These are phyloP conservation scores for Plutomurus gul DNA, from an alignment of 1,140 invertebrate species.

Conservation along the genomic window DNA sequence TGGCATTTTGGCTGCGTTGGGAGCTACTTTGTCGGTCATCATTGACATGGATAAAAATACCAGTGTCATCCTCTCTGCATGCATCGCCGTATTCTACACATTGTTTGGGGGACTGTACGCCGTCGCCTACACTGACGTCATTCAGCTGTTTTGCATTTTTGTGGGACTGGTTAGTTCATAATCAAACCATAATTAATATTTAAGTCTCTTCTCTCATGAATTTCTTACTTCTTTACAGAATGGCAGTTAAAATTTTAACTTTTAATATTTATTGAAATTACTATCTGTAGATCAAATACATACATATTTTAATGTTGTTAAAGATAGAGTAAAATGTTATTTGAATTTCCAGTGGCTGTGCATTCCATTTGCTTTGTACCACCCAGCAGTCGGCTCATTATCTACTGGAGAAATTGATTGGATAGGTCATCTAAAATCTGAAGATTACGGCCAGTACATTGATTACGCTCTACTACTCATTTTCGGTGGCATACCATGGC, in stretches of 20 bases:
- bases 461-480: conserved; percentile 73
- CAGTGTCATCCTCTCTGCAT: conserved; percentile 69
- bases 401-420: conserved; percentile 64
- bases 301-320: no score
- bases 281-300: background rate
- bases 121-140: conserved; percentile 78
- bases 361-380: conserved; percentile 69
- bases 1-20: conserved; percentile 77
- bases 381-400: conserved; percentile 65
- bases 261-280: background rate
- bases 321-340: background rate
- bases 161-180: conserved; percentile 68
- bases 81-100: conserved; percentile 74
- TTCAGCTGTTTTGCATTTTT: conserved; percentile 78
- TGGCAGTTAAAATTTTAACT: background rate
- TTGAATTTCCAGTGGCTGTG: conserved; percentile 62
- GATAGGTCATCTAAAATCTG: conserved; percentile 66
- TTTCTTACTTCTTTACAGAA: background rate
- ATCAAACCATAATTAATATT: no score
- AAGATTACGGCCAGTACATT: conserved; percentile 67
- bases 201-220: no score
- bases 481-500: conserved; percentile 85
- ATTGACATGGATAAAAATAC: conserved; percentile 66
- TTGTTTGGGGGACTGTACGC: conserved; percentile 78
- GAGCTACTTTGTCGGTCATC: conserved; percentile 71